Evolutionary conservation across 1,140 invertebrate genomes (phyloP).

Genomic region (Drosophila ercepeae): DNA sequence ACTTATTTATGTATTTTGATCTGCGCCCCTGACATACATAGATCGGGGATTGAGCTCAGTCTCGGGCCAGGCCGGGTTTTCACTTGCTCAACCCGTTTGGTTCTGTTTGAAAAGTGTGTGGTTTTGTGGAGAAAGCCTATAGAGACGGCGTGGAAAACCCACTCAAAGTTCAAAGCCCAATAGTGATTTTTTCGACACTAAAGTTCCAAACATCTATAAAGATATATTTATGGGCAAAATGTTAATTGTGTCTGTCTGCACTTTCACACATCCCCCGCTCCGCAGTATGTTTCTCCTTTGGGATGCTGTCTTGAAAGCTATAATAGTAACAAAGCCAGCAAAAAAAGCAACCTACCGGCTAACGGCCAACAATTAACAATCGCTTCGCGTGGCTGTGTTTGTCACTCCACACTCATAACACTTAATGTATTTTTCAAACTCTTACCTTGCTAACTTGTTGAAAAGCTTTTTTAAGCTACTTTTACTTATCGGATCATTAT

Average conservation of each 20-base stretch:
- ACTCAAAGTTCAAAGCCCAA: constrained; percentile 55
- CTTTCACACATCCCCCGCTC: constrained; percentile 57
- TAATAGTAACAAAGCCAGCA: constrained; percentile 36
- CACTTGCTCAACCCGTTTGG: constrained; percentile 54
- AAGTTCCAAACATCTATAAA: constrained; percentile 54
- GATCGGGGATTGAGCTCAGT: constrained; percentile 40
- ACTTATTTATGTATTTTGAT: constrained; percentile 33
- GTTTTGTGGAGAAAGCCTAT: constrained; percentile 45
- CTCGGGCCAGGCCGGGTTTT: constrained; percentile 44
- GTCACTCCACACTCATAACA: constrained; percentile 30
- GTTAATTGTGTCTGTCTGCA: constrained; percentile 68
- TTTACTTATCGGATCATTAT: constrained; percentile 80
- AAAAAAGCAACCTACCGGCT: constrained; percentile 20
- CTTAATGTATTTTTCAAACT: constrained; percentile 36
- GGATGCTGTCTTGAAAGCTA: constrained; percentile 25
- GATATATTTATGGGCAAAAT: constrained; percentile 64
- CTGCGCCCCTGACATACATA: constrained; percentile 74
- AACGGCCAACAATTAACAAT: constrained; percentile 70
- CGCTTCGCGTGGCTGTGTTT: constrained; percentile 36
- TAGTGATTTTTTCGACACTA: constrained; percentile 39
- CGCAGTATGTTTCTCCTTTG: neutral
- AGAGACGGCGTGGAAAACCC: constrained; percentile 23
- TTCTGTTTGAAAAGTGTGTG: constrained; percentile 27
- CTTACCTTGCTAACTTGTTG: constrained; percentile 45
- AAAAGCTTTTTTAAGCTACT: constrained; percentile 73